Percentiles rank a stretch among this genome's conserved stretches.
Conservation (phyloP, 2,797 vertebrate species). For the Amphiprion clarkii region DNA sequence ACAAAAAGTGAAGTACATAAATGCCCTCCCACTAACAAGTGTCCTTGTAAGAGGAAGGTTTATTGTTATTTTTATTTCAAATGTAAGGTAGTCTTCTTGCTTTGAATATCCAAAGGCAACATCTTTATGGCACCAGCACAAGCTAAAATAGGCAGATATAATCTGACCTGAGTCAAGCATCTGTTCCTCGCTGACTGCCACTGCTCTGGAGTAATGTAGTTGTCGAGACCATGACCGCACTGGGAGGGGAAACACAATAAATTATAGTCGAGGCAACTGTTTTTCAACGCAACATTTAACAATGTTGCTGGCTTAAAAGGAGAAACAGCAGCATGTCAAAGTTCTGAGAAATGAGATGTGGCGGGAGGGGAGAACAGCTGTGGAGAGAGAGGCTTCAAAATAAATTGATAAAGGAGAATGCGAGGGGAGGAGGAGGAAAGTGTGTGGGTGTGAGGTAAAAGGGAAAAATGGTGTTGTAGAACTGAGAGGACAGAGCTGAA, state of each 20-base stretch:
- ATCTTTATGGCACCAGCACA: constrained; percentile 2
- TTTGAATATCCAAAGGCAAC: background rate
- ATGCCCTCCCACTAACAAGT: no score
- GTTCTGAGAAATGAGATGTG: background rate
- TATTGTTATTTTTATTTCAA: background rate
- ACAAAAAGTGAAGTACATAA: no score
- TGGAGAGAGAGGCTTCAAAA: constrained; percentile 12
- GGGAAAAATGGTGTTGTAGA: background rate
- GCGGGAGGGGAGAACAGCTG: background rate
- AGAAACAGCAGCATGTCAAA: background rate
- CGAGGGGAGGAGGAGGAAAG: background rate
- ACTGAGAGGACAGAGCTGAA: constrained; percentile 10
- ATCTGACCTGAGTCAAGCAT: constrained; percentile 63
- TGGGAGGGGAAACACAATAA: constrained; percentile 35
- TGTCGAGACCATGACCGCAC: constrained; percentile 63
- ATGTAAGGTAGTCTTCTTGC: background rate
- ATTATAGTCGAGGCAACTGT: constrained; percentile 30
- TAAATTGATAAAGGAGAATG: constrained; percentile 9
- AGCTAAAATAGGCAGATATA: constrained; percentile 8
- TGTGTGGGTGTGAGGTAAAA: constrained; percentile 3
- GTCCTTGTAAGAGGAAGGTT: no score
- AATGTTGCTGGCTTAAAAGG: background rate
- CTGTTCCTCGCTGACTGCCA: constrained; percentile 67
- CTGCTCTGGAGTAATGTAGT: constrained; percentile 81
- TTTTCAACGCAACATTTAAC: constrained; percentile 7